A percentile compares a stretch with the other conserved stretches of the same genome.
Evolutionary conservation across 2,888 invertebrate species (phyloP).

Genomic region (Scaptodrosophila latifasciaeformis): DNA sequence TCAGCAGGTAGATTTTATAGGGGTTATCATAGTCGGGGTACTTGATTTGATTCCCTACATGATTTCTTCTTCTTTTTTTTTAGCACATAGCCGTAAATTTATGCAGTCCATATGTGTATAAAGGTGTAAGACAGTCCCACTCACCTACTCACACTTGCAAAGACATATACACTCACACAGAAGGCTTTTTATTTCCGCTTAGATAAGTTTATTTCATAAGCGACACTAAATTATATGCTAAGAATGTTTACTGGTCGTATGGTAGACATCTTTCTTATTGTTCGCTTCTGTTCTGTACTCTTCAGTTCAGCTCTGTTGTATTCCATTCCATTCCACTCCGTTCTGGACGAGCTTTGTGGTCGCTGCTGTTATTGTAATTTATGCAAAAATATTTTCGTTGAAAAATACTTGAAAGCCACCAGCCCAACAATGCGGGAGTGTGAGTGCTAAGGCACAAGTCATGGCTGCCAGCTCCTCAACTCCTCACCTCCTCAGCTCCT

Average conservation of each 20-base stretch:
- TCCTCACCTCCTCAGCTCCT: slow-evolving; percentile 18
- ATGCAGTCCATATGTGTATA: slow-evolving; percentile 45
- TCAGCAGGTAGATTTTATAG: too few species aligned
- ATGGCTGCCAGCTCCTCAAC: neutral
- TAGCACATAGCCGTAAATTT: slow-evolving; percentile 42
- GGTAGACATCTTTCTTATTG: slow-evolving; percentile 8
- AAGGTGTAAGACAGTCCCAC: slow-evolving; percentile 29
- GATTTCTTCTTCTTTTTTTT: slow-evolving; percentile 26
- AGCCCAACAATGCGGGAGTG: neutral
- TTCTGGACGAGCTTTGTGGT: slow-evolving; percentile 21
- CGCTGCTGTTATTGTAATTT: slow-evolving; percentile 62
- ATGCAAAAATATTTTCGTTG: slow-evolving; percentile 65
- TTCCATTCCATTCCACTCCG: slow-evolving; percentile 23
- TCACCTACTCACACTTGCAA: slow-evolving; percentile 19
- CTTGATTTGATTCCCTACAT: too few species aligned
- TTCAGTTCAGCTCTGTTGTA: slow-evolving; percentile 19
- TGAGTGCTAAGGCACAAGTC: slow-evolving; percentile 8
- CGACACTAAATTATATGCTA: slow-evolving; percentile 69
- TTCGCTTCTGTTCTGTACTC: slow-evolving; percentile 26
- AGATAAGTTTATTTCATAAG: slow-evolving; percentile 70
- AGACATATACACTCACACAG: slow-evolving; percentile 10
- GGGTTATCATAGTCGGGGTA: too few species aligned
- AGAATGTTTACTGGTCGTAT: slow-evolving; percentile 48
- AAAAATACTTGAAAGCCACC: slow-evolving; percentile 37
- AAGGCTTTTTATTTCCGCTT: slow-evolving; percentile 61